A percentile compares a stretch with the other conserved stretches of the same genome.
Evolutionary conservation across 2,797 vertebrate genomes (phyloP).

Genomic region (Avahi laniger): DNA sequence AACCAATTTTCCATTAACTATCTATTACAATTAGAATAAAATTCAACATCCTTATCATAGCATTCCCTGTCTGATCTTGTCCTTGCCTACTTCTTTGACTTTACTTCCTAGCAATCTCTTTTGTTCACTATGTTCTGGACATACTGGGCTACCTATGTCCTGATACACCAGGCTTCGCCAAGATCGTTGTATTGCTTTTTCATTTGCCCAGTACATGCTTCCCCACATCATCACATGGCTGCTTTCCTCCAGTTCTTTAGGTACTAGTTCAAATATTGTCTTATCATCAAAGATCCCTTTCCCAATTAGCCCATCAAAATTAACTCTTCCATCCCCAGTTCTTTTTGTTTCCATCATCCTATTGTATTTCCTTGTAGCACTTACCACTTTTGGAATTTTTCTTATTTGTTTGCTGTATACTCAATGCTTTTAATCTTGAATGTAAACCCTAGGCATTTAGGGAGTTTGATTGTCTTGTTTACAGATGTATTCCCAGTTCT

Average conservation of each 20-base stretch:
- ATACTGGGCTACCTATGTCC: fast-evolving
- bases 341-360: not conserved
- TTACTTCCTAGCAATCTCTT: not conserved
- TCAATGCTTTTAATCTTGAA: not conserved
- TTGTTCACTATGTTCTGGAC: not conserved
- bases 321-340: not conserved
- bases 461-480: not conserved
- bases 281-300: not conserved
- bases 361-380: not conserved
- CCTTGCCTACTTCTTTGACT: not conserved
- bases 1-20: not conserved
- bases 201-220: not conserved
- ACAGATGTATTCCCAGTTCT: not conserved
- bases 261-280: not conserved
- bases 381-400: not conserved
- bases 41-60: not conserved
- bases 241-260: not conserved
- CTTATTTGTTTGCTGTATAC: not conserved
- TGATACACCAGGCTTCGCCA: not conserved
- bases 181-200: not conserved
- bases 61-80: not conserved
- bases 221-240: fast-evolving
- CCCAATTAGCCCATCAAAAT: not conserved
- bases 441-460: not conserved
- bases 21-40: not conserved